Base-by-base conservation (phyloP, 2,888 invertebrate genomes). In the Spialia ferax region DNA sequence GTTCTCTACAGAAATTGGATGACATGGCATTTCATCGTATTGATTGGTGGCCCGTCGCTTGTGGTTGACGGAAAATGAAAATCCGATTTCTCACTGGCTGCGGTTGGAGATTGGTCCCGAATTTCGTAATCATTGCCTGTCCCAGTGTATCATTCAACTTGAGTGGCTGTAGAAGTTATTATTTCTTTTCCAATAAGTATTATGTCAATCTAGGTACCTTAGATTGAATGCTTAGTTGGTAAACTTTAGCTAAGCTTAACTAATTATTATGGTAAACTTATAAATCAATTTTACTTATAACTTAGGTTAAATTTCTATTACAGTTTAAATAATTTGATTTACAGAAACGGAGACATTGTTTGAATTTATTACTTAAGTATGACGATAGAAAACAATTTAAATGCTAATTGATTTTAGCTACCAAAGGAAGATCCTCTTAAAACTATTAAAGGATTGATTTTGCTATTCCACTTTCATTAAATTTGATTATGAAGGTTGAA, bases 111-210 rank as follows among this genome's bases (percentile, higher is more conserved):
- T 23, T 50, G 62, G 42, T 15, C 18, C 50, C 10, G 60, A 56
- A 55, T 45, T 62, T 20, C 59, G 52, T 22, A 52, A 52, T 52
- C 20, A 52, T 52, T 52, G 55, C 55, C 22, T 7, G n/a, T 55
- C 54, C n/a, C 6, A 55, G 29, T 55, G 26, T 26, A 54, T 50
- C 50, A 50, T 50, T 50, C 22, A 50, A 20, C 50, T 50, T 18
- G 22, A 20, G 35, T 35, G 35, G 35, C 29, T 8, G 8, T 4
- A 35, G 11, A 15, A 42, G 42, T 42, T 42, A 15, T 42, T n/a
- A 15, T 42, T 15, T 15, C 42, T 15, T 42, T 13, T 32, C 32
- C 32, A 32, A 32, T 10, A 29, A 7, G 4, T 29, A n/a, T n/a
- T n/a, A 29, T 29, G 32, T 32, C 11, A n/a, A n/a, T n/a, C n/a